phyloP scores from a whole-genome alignment of 2,113 vertebrate genomes.

The Desmodus rotundus region DNA sequence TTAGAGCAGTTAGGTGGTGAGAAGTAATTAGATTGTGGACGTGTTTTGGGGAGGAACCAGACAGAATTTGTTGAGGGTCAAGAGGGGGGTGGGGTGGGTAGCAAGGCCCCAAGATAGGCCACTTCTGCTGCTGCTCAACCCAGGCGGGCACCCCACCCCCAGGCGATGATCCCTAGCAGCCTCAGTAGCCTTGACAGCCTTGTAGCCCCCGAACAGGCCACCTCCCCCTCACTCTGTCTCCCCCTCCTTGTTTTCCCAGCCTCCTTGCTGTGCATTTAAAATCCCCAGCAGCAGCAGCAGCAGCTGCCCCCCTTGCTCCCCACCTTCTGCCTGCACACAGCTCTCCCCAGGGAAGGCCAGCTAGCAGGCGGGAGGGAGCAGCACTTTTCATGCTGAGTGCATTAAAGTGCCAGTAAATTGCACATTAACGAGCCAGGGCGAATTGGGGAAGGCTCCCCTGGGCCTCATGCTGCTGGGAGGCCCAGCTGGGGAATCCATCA shows the following conservation, averaged over 20 bases:
- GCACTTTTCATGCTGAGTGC: constrained; percentile 79
- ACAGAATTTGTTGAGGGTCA: neutral
- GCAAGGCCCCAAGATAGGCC: neutral
- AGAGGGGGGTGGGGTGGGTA: too few species aligned
- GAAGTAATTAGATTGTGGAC: neutral
- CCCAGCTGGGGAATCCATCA: constrained; percentile 80
- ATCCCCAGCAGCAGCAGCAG: neutral
- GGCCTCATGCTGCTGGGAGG: constrained; percentile 76
- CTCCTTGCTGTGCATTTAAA: neutral
- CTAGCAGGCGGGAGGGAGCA: constrained; percentile 59
- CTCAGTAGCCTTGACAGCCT: too few species aligned
- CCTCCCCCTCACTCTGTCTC: neutral
- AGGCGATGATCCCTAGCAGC: neutral
- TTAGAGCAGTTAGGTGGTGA: neutral
- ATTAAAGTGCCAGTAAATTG: constrained; percentile 85
- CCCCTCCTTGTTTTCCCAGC: neutral
- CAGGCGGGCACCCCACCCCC: neutral
- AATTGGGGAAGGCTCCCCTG: constrained; percentile 78
- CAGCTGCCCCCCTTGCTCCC: neutral
- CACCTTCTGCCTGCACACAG: neutral
- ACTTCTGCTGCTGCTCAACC: too few species aligned
- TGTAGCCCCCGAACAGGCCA: fast-evolving
- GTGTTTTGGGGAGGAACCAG: neutral
- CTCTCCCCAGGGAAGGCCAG: constrained; percentile 39
- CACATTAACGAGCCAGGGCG: constrained; percentile 81